phyloP scores from a whole-genome alignment of 2,113 vertebrate genomes.

The human (Homo sapiens) region GRCh38 chr1:199653501-199654000 shows the following conservation, averaged over 20 bases:
- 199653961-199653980: background rate
- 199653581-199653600: background rate
- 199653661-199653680: background rate
- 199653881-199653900: background rate
- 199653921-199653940: background rate
- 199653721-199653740: background rate
- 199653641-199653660: background rate
- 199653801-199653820: background rate
- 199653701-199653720: background rate
- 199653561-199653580: background rate
- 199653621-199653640: background rate
- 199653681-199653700: background rate
- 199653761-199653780: background rate
- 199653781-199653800: background rate
- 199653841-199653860: background rate
- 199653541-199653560: background rate
- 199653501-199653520: background rate
- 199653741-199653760: background rate
- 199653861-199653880: background rate
- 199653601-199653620: background rate
- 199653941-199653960: background rate
- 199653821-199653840: background rate
- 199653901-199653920: background rate
- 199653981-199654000: no score
- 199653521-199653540: background rate